Evolutionary conservation across 2,888 invertebrate species (phyloP).

Genomic region (Rhaphigaster nebulosa): DNA sequence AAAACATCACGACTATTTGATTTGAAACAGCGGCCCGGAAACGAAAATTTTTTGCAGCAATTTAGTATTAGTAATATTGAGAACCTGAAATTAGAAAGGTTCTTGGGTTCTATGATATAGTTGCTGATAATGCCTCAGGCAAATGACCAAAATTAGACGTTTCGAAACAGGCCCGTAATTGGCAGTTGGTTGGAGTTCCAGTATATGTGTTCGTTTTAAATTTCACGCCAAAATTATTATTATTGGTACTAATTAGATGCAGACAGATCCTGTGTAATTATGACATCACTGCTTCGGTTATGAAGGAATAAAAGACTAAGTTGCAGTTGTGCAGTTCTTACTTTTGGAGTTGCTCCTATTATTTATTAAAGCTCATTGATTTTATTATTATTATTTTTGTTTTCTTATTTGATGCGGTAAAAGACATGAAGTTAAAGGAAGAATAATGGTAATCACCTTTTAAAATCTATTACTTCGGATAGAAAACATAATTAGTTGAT

Average conservation of each 20-base stretch:
- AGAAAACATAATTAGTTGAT: too few relatives aligned
- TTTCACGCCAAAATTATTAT: not conserved
- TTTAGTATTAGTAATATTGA: constrained; percentile 11
- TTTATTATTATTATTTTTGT: too few relatives aligned
- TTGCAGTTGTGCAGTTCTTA: too few relatives aligned
- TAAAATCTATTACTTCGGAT: too few relatives aligned
- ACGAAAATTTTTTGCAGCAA: not conserved
- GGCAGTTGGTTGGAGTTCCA: not conserved
- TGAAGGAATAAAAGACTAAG: too few relatives aligned
- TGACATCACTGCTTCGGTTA: not conserved
- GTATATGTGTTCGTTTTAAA: not conserved
- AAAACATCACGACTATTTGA: not conserved
- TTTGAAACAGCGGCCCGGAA: not conserved
- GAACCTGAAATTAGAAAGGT: not conserved
- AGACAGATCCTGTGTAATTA: not conserved
- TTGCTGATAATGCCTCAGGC: not conserved
- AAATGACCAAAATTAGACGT: constrained; percentile 19
- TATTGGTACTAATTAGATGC: not conserved
- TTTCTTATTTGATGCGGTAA: too few relatives aligned
- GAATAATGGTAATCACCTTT: too few relatives aligned
- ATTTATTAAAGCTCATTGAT: too few relatives aligned
- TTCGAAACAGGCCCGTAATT: not conserved
- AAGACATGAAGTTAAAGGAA: too few relatives aligned
- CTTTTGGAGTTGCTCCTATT: too few relatives aligned
- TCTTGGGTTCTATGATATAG: not conserved